phyloP scores from a whole-genome alignment of 2,888 invertebrate species.

The Nasonovia ribisnigri region DNA sequence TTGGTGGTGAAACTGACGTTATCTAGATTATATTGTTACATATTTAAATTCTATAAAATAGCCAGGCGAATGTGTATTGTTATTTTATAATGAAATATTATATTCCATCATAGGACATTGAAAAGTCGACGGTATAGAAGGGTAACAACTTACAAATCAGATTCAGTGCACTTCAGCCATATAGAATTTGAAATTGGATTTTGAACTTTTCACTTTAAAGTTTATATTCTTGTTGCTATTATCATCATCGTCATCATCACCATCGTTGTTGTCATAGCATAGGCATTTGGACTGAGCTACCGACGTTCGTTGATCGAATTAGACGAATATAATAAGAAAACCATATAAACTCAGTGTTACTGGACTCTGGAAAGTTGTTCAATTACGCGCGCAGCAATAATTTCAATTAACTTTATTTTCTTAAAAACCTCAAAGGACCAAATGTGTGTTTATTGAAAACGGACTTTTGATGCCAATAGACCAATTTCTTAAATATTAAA shows the following conservation, averaged over 20 bases:
- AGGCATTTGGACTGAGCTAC: background rate
- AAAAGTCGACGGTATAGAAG: background rate
- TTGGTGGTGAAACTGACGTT: background rate
- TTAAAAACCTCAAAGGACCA: constrained; percentile 29
- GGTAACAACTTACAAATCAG: constrained; percentile 39
- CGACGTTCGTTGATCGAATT: constrained; percentile 31
- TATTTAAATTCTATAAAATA: background rate
- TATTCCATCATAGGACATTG: background rate
- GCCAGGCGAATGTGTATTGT: background rate
- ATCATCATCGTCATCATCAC: background rate
- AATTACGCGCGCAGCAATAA: background rate
- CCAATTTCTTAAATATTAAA: background rate
- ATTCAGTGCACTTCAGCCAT: constrained; percentile 14
- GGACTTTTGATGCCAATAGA: background rate
- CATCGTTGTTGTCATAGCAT: background rate
- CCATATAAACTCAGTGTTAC: constrained; percentile 25
- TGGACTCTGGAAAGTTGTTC: constrained; percentile 9
- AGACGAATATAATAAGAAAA: constrained; percentile 21
- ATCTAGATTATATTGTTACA: background rate
- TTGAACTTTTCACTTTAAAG: constrained; percentile 55
- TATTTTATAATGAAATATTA: constrained; percentile 11
- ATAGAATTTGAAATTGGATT: constrained; percentile 55
- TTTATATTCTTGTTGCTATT: constrained; percentile 15
- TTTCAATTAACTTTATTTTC: constrained; percentile 31
- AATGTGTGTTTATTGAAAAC: background rate